Evolutionary conservation across 1,140 invertebrate species (phyloP), one percentile per base, ranked within the genome.

Genomic region (Orchesella cincta): DNA sequence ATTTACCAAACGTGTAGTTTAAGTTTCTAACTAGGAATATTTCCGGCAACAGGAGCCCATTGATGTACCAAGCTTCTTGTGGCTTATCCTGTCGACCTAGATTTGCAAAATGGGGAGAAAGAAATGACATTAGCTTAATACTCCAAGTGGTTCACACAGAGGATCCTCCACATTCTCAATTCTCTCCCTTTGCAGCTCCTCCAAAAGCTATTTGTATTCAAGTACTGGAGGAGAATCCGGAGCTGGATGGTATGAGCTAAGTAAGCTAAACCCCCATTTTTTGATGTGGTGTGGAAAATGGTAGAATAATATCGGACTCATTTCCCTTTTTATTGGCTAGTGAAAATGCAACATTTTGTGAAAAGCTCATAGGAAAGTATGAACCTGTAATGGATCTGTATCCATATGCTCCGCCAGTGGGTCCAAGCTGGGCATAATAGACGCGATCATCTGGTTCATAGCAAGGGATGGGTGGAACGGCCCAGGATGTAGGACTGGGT

Each of bases 31-130:
- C 93, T 1, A 98, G 92, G 81, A 96, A 93, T 75, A 98, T 92
- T 86, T 96, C 95, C 0, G 96, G 95, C 77, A 97, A 94, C 5
- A 98, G 86, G 0, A 97, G 88, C 0, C 96, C 96, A 85, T 98
- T 98, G 81, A 98, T 96, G 86, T 95, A 96, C 95, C 95, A 98
- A 0, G 93, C 92, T 31, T 54, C 74, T 26, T 36, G 18, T 12
- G 72, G 73, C 26, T 73, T 80, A 97, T 93, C 52, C 95, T 94
- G 93, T 84, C 95, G 92, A 80, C 94, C 94, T 94, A 76, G 20
- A 52, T 73, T 39, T 78, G 64, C 76, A 75, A 81, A 67, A 77
- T 36, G 5, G 23, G 35, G 26, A 72, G 31, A 62, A 39, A 75
- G 52, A 54, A 18, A 33, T 18, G 8, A n/a, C n/a, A n/a, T n/a